phyloP scores from a whole-genome alignment of 1,140 invertebrate species.

The Drosophila setifemur region DNA sequence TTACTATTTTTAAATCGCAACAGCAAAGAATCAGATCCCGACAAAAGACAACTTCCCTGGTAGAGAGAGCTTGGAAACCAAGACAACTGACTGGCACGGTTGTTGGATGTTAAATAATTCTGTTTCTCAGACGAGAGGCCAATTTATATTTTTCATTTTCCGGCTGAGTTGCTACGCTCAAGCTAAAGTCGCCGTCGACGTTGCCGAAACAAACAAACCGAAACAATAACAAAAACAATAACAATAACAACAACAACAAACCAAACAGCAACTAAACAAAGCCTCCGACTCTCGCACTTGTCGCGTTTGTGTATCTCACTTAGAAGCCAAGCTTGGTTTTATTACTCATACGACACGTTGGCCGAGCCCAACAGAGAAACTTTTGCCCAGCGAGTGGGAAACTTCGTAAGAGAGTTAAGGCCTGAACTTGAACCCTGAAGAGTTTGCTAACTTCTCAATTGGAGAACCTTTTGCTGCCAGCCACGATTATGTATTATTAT shows the following conservation, averaged over 20 bases:
- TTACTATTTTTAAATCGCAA: conserved; percentile 12
- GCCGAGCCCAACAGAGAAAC: conserved; percentile 9
- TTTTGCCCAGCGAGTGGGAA: background rate
- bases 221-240: conserved; percentile 43
- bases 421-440: conserved; percentile 34
- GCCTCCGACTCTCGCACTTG: conserved; percentile 50
- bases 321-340: conserved; percentile 43
- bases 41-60: background rate
- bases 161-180: conserved; percentile 76
- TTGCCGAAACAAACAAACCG: conserved; percentile 62
- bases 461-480: conserved; percentile 30
- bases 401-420: conserved; percentile 14
- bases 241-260: too few relatives aligned
- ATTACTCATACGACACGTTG: conserved; percentile 75
- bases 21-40: conserved; percentile 12
- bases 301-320: conserved; percentile 54
- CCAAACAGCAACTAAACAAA: conserved; percentile 30
- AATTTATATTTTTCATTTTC: conserved; percentile 82
- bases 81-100: conserved; percentile 61
- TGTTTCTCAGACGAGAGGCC: conserved; percentile 72
- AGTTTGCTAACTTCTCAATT: conserved; percentile 16
- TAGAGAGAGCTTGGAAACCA: conserved; percentile 17
- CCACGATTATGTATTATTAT: conserved; percentile 67
- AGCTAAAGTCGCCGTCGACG: conserved; percentile 45
- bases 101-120: conserved; percentile 77